Base-by-base conservation (phyloP, 2,113 vertebrate genomes). In the Ptyas mucosa region DNA sequence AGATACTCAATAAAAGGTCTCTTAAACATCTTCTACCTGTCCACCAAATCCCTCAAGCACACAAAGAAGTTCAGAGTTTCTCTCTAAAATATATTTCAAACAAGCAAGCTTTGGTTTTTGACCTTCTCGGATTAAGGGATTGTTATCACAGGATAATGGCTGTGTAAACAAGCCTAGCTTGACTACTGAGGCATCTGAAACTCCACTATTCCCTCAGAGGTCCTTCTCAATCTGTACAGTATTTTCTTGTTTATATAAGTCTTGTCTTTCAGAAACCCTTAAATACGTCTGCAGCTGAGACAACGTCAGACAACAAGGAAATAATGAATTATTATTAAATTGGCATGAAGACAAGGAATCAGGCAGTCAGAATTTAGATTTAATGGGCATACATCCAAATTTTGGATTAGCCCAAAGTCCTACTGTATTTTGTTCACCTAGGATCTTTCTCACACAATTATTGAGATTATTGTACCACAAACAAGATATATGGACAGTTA, bases 71-170 rank as follows among this genome's bases (percentile, higher is more conserved):
- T 61, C 15, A 93, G 92, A 52, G 91, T 89, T 89, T 85, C 34
- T 54, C 61, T 92, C 58, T 23, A 88, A 89, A 43, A 92, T 61
- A 43, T 69, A 53, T 52, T 61, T 92, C 86, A 92, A 75, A 89
- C 14, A 89, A 88, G 49, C 39, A 39, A 92, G 55, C 51, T 89
- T 53, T 69, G 34, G 87, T 39, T 53, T 55, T 55, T 81, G 87
- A 89, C 91, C 87, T 88, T 88, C 39, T 39, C 54, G 52, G 91
- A 92, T 92, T 55, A 81, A 92, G 87, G 91, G 87, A 92, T 92
- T 92, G n/a, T 92, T 81, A 92, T 92, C 91, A 92, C 61, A 92
- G 52, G 51, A 89, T 92, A 81, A 89, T 89, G 39, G 61, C 39
- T 89, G 87, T 92, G 61, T 81, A 92, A 81, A 89, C 61, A 92